Evolutionary conservation across 2,797 vertebrate species (phyloP), one percentile per base, ranked within the genome.

Genomic region (Sorex maritimensis): DNA sequence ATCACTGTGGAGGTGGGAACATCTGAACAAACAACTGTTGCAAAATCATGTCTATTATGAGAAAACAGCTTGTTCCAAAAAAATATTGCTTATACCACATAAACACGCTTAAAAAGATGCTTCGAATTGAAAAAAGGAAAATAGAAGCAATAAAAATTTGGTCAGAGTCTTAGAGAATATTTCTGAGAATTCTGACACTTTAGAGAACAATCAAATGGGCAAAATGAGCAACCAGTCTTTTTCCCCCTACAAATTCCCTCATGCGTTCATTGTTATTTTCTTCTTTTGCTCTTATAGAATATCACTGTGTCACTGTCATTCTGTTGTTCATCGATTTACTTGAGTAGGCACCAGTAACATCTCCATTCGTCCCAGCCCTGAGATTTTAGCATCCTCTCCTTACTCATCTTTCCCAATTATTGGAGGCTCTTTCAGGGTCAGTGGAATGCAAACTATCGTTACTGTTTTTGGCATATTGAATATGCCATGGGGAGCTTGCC

Each of bases 11-110:
- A 92, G 94, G 95, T 91, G 86, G 93, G 61, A 91, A 79, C 77
- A 30, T 93, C 75, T 79, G 92, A 95, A 86, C 85, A 96, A 94
- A 95, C 86, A 93, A 44, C 81, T 81, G 30, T 52, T 86, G 26
- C 41, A 68, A 90, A 96, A 65, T 85, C 80, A n/a, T 55, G 44
- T 83, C 68, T 71, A 26, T 84, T 94, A 84, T 72, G 81, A 86
- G 71, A 63, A 92, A 34, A 90, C 94, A 86, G 78, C 72, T 78
- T 94, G 94, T 95, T 95, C 92, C 41, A 14, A 84, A 71, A 71
- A 86, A 88, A 68, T 87, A 67, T 87, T 65, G 58, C 71, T 74
- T 88, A 41, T 10, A 58, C 65, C 26, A 11, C 74, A 67, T 58
- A 89, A 93, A 95, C 83, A 92, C 83, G 81, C 81, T 85, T 83